Evolutionary conservation across 2,888 invertebrate species (phyloP).

Genomic region (Melanostoma scalare): DNA sequence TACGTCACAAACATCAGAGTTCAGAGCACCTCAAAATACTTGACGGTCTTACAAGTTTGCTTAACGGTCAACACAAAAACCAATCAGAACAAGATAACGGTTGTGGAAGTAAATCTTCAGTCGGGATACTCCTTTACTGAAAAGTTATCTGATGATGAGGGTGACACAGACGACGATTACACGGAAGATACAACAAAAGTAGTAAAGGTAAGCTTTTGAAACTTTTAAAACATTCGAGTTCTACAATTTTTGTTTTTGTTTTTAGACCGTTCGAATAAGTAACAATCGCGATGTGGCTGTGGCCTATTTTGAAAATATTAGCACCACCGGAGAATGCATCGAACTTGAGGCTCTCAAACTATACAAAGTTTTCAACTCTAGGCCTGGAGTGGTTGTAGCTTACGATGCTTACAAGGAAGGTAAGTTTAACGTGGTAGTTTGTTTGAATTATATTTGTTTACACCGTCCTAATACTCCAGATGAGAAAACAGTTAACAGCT

Average conservation of each 20-base stretch:
- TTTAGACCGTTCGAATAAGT: conserved; percentile 15
- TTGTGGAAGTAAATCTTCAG: conserved; percentile 40
- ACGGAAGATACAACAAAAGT: no score
- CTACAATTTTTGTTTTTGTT: not conserved
- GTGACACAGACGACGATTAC: not conserved
- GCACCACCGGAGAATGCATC: conserved; percentile 29
- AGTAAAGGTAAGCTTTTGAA: conserved; percentile 3
- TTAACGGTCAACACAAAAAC: not conserved
- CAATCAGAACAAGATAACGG: not conserved
- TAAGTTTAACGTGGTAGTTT: not conserved
- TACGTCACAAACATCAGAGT: conserved; percentile 26
- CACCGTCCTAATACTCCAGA: not conserved
- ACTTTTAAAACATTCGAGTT: no score
- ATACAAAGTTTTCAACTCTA: conserved; percentile 12
- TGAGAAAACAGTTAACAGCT: conserved; percentile 7
- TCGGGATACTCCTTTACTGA: conserved; percentile 46
- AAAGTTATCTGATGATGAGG: not conserved
- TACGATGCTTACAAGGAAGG: conserved; percentile 28
- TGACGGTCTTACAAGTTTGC: conserved; percentile 17
- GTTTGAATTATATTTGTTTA: not conserved
- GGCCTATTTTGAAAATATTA: conserved; percentile 18
- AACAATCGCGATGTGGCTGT: conserved; percentile 4
- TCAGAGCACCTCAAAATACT: not conserved
- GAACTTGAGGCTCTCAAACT: not conserved
- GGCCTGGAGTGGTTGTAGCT: conserved; percentile 13